These are phyloP conservation scores for Drosophila santomea DNA, from an alignment of 1,140 invertebrate genomes.

Conservation along the genomic window DNA sequence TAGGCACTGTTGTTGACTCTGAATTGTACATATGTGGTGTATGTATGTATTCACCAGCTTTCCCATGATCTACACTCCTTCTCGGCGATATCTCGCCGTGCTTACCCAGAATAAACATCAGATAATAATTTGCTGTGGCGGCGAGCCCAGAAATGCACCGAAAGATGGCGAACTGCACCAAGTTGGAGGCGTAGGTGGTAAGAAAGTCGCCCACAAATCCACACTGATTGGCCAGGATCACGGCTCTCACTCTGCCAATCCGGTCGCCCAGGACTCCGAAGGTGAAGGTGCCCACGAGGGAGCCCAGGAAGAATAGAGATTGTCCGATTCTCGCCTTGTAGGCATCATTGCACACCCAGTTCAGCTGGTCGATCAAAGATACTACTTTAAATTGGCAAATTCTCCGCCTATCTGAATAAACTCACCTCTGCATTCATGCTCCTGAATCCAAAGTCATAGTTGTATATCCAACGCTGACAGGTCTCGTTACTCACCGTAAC, in stretches of 20 bases:
- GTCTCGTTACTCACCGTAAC: conserved; percentile 52
- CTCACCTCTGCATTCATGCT: conserved; percentile 86
- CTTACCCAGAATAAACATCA: conserved; percentile 88
- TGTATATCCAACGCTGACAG: conserved; percentile 85
- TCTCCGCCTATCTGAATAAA: no score
- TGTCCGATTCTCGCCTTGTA: conserved; percentile 87
- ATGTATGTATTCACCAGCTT: conserved; percentile 8
- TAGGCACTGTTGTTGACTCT: conserved; percentile 31
- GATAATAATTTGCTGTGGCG: conserved; percentile 87
- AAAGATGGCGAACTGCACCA: conserved; percentile 85
- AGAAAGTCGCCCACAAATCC: conserved; percentile 86
- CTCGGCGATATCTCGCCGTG: conserved; percentile 49
- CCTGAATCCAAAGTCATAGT: conserved; percentile 85
- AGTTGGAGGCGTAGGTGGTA: conserved; percentile 85
- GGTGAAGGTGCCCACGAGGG: conserved; percentile 86
- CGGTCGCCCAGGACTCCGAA: conserved; percentile 86
- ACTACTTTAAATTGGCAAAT: not conserved
- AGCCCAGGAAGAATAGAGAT: conserved; percentile 87
- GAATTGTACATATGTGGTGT: not conserved
- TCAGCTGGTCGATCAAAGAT: conserved; percentile 75
- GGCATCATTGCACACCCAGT: conserved; percentile 87
- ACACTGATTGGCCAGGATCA: conserved; percentile 86
- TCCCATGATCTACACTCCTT: conserved; percentile 1
- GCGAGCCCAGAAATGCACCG: conserved; percentile 86
- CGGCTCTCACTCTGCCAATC: conserved; percentile 86